A percentile compares a stretch with the other conserved stretches of the same genome.
phyloP scores from a whole-genome alignment of 2,797 vertebrate species.

The Sebastes goodei region DNA sequence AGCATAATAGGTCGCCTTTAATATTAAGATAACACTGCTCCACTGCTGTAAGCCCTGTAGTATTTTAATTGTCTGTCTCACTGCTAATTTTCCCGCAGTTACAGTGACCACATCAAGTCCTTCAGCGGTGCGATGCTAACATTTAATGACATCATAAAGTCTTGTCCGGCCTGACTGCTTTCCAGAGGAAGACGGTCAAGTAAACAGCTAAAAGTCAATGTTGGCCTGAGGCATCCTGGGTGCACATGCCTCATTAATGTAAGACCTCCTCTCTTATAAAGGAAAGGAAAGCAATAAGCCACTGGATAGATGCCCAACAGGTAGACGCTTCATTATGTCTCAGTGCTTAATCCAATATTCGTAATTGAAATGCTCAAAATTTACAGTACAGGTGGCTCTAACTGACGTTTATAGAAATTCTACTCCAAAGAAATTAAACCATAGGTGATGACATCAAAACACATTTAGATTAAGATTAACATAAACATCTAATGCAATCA shows the following conservation, averaged over 20 bases:
- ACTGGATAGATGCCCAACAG: constrained; percentile 20
- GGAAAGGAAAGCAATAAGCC: constrained; percentile 24
- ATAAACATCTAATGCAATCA: background rate
- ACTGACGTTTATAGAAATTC: background rate
- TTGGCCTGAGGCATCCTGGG: constrained; percentile 52
- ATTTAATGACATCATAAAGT: constrained; percentile 58
- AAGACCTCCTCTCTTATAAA: constrained; percentile 30
- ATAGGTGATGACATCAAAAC: background rate
- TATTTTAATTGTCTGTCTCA: background rate
- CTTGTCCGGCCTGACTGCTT: constrained; percentile 46
- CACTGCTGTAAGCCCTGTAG: background rate
- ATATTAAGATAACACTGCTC: background rate
- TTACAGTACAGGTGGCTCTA: background rate
- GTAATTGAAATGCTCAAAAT: background rate
- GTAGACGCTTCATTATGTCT: background rate
- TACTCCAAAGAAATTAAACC: background rate
- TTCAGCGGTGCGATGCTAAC: constrained; percentile 24
- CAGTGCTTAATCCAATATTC: constrained; percentile 1
- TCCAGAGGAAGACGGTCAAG: constrained; percentile 44
- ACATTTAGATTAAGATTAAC: background rate
- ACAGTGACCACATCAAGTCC: constrained; percentile 24
- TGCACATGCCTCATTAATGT: constrained; percentile 46
- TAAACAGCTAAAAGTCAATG: constrained; percentile 63
- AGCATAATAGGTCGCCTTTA: background rate
- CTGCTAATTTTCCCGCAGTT: constrained; percentile 36